Conservation (phyloP, 2,888 invertebrate genomes). For the Crematogaster levior region DNA sequence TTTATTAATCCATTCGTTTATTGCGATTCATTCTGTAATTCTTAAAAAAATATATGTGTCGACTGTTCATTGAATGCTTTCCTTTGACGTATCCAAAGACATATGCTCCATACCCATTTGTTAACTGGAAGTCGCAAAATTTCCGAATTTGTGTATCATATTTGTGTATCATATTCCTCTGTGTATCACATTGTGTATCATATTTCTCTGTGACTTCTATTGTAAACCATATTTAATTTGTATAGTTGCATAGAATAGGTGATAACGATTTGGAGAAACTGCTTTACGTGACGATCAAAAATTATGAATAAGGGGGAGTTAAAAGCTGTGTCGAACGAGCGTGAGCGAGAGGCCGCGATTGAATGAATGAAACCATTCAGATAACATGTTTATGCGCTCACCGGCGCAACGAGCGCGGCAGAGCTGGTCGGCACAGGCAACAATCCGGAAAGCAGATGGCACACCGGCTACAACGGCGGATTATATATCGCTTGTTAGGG, state of each 20-base stretch:
- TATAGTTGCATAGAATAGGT: neutral
- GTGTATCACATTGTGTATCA: too few species aligned
- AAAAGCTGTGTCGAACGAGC: neutral
- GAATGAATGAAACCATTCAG: conserved; percentile 79
- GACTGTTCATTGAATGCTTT: neutral
- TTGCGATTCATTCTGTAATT: neutral
- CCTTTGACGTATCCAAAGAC: neutral
- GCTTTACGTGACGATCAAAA: conserved; percentile 54
- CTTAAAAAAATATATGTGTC: neutral
- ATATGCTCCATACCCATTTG: neutral
- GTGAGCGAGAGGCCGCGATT: conserved; percentile 39
- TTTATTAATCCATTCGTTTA: conserved; percentile 23
- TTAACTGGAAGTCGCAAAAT: neutral
- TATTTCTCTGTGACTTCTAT: neutral
- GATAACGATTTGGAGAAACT: conserved; percentile 7
- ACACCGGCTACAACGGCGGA: conserved; percentile 56
- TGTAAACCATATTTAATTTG: neutral
- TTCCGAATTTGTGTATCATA: neutral
- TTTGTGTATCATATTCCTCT: too few species aligned
- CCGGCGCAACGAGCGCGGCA: conserved; percentile 57
- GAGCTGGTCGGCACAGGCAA: conserved; percentile 68
- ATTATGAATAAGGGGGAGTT: conserved; percentile 39
- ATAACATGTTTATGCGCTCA: conserved; percentile 76
- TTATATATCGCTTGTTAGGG: conserved; percentile 63
- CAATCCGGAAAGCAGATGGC: conserved; percentile 71